Evolutionary conservation across 2,888 invertebrate genomes (phyloP), one percentile per base, ranked within the genome.

Genomic region (Apomyelois bistriatella): DNA sequence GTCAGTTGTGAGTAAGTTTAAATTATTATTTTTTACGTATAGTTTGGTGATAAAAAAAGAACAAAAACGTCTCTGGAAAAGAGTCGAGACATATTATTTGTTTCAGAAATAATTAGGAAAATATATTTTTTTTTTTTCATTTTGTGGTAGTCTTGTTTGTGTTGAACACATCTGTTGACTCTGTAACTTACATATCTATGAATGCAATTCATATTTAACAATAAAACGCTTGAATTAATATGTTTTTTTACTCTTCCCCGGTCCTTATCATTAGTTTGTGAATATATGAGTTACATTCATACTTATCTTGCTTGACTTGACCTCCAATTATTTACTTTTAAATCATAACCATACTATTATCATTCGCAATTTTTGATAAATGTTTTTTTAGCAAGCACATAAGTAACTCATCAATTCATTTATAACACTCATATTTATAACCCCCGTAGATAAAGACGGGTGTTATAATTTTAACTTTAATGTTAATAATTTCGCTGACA

Each of bases 281-380:
- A 66, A 52, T 76, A 82, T 83, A 88, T 90, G 89, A 90, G 87
- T 90, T 89, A 85, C 88, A 90, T 90, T 90, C 89, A 86, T 86
- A 76, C 73, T 69, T 65, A 46, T 46, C 32, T 32, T 13, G 8
- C 7, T 13, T 43, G 15, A 46, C 32, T 13, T 15, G 32, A 46
- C 30, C 32, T 32, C 10, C n/a, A 13, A 15, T 51, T 48, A 48
- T 57, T 52, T 38, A 32, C 41, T 52, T 52, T 43, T n/a, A n/a
- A n/a, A n/a, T n/a, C 28, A 42, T 28, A 22, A 41, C 17, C 41
- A 16, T 38, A 38, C 37, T 13, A 36, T 2, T 22, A 22, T 22
- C 22, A 22, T 22, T 22, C 22, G 22, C 22, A 22, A 22, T 36
- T 36, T 13, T 12, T 37, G 36, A 1, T 12, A 1, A 38, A 15